Base-by-base conservation (phyloP, 2,113 vertebrate genomes). In the Oncorhynchus tshawytscha region DNA sequence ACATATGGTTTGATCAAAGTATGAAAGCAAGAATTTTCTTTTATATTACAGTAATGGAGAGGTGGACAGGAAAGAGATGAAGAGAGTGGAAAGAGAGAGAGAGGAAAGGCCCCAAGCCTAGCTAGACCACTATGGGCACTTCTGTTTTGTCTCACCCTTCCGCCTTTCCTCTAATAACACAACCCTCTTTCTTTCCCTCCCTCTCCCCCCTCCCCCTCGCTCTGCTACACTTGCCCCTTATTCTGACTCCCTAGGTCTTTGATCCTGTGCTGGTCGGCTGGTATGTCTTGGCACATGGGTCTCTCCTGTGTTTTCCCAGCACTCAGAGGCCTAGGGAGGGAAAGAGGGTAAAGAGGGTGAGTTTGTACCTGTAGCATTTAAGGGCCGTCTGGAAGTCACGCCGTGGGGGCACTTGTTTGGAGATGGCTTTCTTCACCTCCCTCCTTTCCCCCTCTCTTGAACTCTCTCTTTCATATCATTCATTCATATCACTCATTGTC, bases 211-310 rank as follows among this genome's bases (percentile, higher is more conserved):
- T 1, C 22, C 22, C 18, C 20, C 62, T 11, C 62, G 22, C 62
- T 11, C 62, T 11, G n/a, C 62, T 64, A 45, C 39, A 45, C 39
- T 45, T 45, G 9, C 39, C 39, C 39, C 39, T 45, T 45, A 45
- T 45, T 22, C 18, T n/a, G n/a, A 24, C 62, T 25, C 62, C 20
- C 22, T 34, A 15, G 31, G 31, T 34, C 67, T 68, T 39, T 68
- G 67, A 45, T 71, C 69, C 69, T 15, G 54, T 20, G 15, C 16
- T 57, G 54, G 54, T 7, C 16, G 45, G 65, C 65, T 67, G 27
- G 27, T 31, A 29, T 27, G 15, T 16, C 65, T 29, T 87, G 86
- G 82, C 84, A 81, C 84, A 86, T 87, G 22, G 57, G 24, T 31
- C 78, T 70, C 69, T 29, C 2, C 74, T 8, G 71, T 80, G 78